Evolutionary conservation across 2,888 invertebrate genomes (phyloP).

Genomic region (Boloria selene): DNA sequence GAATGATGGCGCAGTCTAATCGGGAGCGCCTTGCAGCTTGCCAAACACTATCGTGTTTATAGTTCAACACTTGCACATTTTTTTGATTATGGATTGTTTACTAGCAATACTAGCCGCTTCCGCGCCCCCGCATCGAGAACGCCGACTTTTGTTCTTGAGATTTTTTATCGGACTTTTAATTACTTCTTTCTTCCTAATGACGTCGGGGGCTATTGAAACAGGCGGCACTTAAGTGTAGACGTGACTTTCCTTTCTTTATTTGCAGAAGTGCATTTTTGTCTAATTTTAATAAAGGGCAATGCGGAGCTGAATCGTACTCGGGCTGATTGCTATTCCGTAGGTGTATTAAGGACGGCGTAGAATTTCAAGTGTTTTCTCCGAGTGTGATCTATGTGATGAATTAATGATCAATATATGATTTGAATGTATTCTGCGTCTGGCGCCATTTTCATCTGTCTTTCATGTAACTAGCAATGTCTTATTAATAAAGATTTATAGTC

Average conservation of each 20-base stretch:
- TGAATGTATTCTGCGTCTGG: conserved; percentile 43
- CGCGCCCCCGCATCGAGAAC: conserved; percentile 36
- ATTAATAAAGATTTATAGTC: conserved; percentile 42
- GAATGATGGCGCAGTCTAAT: conserved; percentile 77
- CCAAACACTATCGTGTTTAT: conserved; percentile 73
- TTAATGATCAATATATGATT: conserved; percentile 46
- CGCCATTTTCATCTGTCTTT: conserved; percentile 43
- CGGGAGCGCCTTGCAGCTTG: conserved; percentile 70
- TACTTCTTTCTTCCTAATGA: conserved; percentile 74
- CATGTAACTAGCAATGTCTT: conserved; percentile 42
- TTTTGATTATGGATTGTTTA: conserved; percentile 59
- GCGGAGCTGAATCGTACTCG: conserved; percentile 27
- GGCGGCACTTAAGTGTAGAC: conserved; percentile 68
- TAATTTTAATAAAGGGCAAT: conserved; percentile 46
- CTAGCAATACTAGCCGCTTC: conserved; percentile 39
- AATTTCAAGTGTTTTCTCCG: conserved; percentile 50
- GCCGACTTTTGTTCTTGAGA: conserved; percentile 52
- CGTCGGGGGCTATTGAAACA: conserved; percentile 66
- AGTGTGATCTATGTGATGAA: conserved; percentile 49
- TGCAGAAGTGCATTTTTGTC: conserved; percentile 45
- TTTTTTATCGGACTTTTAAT: conserved; percentile 76
- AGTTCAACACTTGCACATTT: conserved; percentile 66
- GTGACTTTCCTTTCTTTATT: conserved; percentile 68
- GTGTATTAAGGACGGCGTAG: conserved; percentile 41
- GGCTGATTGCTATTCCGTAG: conserved; percentile 46